Percentiles rank a stretch among this genome's conserved stretches.
These are phyloP conservation scores for Erpetoichthys calabaricus DNA, from an alignment of 2,797 vertebrate genomes.

Conservation along the genomic window DNA sequence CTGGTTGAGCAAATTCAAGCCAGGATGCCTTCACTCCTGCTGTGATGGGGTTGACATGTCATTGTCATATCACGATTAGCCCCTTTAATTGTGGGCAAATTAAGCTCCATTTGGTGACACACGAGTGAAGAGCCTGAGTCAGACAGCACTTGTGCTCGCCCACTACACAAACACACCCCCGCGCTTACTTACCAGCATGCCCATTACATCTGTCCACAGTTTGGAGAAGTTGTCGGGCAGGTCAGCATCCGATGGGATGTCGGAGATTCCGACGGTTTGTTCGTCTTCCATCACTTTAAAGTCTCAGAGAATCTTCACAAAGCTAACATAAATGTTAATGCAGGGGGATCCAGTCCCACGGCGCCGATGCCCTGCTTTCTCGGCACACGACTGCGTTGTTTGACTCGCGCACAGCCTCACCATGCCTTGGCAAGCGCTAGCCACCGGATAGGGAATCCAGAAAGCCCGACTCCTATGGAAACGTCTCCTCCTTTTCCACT, in stretches of 20 bases:
- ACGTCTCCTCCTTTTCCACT: too few species aligned
- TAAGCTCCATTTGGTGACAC: slow-evolving; percentile 19
- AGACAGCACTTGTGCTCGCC: slow-evolving; percentile 4
- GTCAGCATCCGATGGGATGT: slow-evolving; percentile 35
- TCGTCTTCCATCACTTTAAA: slow-evolving; percentile 42
- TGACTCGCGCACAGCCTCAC: neutral
- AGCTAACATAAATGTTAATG: neutral
- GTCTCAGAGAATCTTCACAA: slow-evolving; percentile 8
- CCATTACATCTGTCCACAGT: slow-evolving; percentile 91
- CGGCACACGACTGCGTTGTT: neutral
- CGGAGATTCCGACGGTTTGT: slow-evolving; percentile 29
- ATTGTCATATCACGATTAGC: slow-evolving; percentile 9
- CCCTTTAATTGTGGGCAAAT: slow-evolving; percentile 17
- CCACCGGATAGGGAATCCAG: too few species aligned
- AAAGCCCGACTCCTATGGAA: too few species aligned
- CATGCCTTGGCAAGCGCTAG: slow-evolving; percentile 1
- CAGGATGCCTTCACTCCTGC: neutral
- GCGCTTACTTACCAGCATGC: slow-evolving; percentile 78
- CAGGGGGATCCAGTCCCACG: neutral
- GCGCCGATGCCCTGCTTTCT: neutral
- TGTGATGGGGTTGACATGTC: slow-evolving; percentile 21
- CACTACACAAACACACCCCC: neutral
- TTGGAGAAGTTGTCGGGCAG: slow-evolving; percentile 69
- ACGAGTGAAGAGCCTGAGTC: slow-evolving; percentile 20
- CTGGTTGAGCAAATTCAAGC: neutral